Conservation (phyloP, 64 coral and sea anemone species). For the Dendronephthya gigantea region DNA sequence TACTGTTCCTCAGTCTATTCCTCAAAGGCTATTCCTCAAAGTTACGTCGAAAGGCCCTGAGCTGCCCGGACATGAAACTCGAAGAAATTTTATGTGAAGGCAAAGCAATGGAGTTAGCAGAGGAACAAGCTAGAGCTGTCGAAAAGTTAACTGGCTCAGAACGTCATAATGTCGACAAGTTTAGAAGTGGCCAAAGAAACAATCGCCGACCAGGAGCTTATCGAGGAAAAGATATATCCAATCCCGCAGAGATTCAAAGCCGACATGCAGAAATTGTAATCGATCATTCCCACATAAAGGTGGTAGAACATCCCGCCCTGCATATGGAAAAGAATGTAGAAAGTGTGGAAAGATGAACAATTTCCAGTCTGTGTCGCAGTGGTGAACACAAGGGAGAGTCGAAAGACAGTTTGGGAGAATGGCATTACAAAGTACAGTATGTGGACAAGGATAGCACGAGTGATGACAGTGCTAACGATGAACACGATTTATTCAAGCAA, state of each 20-base stretch:
- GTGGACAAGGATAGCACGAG: no score
- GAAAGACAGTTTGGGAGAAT: no score
- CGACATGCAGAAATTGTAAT: not conserved
- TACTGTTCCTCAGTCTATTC: not conserved
- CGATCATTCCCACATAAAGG: not conserved
- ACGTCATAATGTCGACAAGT: not conserved
- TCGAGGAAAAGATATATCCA: not conserved
- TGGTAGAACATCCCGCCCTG: not conserved
- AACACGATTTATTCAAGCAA: no score
- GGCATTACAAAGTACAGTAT: no score
- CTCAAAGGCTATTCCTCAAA: not conserved
- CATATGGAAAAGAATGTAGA: constrained; percentile 6
- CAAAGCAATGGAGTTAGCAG: constrained; percentile 14
- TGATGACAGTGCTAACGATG: no score
- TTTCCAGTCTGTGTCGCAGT: constrained; percentile 31
- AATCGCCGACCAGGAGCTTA: no score
- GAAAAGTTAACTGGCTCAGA: constrained; percentile 7
- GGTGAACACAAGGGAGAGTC: not conserved
- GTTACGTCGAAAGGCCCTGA: not conserved
- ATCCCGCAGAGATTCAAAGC: not conserved
- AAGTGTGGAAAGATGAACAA: not conserved
- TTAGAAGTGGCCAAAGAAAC: not conserved
- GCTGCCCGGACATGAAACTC: not conserved
- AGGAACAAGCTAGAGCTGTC: constrained; percentile 22
- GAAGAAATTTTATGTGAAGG: not conserved